phyloP scores from a whole-genome alignment of 2,888 invertebrate genomes.

The Sialis lutaria region DNA sequence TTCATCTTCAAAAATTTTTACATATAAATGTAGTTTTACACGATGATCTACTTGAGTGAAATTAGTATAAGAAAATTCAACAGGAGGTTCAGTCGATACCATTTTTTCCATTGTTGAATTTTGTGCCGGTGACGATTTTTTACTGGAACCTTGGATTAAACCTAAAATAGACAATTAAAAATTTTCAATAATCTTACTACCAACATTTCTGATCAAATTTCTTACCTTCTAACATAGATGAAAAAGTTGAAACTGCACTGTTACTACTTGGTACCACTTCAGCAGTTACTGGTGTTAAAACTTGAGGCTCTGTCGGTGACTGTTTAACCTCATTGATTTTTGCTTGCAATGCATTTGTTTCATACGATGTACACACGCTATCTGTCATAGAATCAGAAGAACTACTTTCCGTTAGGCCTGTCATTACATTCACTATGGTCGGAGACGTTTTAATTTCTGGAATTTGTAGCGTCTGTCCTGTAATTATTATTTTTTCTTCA shows the following conservation, averaged over 20 bases:
- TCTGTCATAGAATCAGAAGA: slow-evolving; percentile 43
- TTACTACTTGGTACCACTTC: background rate
- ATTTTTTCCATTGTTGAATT: slow-evolving; percentile 13
- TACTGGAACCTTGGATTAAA: slow-evolving; percentile 29
- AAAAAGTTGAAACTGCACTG: slow-evolving; percentile 9
- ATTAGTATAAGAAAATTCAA: slow-evolving; percentile 34
- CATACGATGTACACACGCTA: slow-evolving; percentile 40
- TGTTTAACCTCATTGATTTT: background rate
- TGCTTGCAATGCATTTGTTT: slow-evolving; percentile 14
- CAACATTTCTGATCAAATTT: background rate
- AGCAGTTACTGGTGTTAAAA: background rate
- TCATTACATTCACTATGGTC: slow-evolving; percentile 11
- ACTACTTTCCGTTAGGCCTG: slow-evolving; percentile 39
- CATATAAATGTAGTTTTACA: slow-evolving; percentile 35
- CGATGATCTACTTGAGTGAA: slow-evolving; percentile 37
- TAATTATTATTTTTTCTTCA: slow-evolving; percentile 21
- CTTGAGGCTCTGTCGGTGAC: background rate
- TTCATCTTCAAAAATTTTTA: slow-evolving; percentile 33
- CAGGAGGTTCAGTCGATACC: slow-evolving; percentile 12
- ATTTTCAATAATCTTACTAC: background rate
- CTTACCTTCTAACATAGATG: slow-evolving; percentile 29
- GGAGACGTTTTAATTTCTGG: no score
- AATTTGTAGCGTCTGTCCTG: no score
- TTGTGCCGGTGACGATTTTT: slow-evolving; percentile 23
- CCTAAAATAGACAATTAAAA: slow-evolving; percentile 16